Conservation (phyloP, 2,797 vertebrate genomes). For the Gorsachius magnificus region DNA sequence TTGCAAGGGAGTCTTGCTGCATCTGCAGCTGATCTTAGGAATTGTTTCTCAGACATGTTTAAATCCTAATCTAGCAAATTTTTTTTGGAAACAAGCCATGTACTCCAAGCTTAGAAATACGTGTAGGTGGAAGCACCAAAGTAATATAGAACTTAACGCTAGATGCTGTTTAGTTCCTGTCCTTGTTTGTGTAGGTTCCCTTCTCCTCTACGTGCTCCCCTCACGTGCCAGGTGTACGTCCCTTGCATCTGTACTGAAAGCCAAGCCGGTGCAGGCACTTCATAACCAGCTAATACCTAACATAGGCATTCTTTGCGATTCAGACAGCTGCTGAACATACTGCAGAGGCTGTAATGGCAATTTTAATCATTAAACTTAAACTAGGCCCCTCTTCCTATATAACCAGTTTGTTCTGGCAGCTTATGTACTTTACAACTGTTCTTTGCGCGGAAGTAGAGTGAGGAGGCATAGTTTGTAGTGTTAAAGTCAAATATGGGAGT, state of each 20-base stretch:
- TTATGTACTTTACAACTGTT: background rate
- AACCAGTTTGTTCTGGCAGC: background rate
- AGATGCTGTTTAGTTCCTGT: background rate
- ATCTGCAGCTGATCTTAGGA: background rate
- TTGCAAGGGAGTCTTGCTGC: background rate
- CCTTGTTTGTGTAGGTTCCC: background rate
- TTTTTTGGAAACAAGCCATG: background rate
- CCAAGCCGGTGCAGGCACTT: background rate
- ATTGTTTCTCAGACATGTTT: background rate
- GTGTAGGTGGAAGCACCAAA: background rate
- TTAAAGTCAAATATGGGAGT: background rate
- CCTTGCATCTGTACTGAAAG: background rate
- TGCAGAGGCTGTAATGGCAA: background rate
- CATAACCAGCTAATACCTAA: background rate
- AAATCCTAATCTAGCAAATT: background rate
- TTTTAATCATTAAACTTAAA: background rate
- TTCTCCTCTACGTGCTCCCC: background rate
- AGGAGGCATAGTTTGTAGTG: background rate
- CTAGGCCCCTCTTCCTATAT: background rate
- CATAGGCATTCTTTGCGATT: background rate
- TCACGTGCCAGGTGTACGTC: fast-evolving
- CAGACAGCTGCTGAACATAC: background rate
- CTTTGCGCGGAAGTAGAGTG: background rate
- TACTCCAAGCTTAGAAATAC: background rate
- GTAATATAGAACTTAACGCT: fast-evolving